Conservation (phyloP, 2,113 vertebrate genomes). For the Ammospiza caudacuta region DNA sequence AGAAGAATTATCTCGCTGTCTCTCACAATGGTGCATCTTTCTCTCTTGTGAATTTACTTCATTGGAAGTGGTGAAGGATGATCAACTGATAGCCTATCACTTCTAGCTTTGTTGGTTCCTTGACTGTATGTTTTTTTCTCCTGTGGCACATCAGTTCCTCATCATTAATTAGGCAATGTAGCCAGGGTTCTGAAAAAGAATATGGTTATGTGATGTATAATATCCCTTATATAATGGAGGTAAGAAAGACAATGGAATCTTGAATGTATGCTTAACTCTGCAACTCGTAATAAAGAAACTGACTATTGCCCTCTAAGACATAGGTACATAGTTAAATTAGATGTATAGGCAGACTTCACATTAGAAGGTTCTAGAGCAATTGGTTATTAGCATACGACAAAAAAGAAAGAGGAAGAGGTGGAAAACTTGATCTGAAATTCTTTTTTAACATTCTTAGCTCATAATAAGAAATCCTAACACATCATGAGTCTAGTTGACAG, state of each 20-base stretch:
- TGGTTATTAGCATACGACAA: not conserved
- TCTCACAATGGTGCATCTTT: not conserved
- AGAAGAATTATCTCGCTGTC: not conserved
- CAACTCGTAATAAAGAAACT: not conserved
- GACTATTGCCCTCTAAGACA: not conserved
- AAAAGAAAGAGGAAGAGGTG: not conserved
- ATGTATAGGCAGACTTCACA: not conserved
- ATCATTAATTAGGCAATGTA: not conserved
- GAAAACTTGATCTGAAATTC: not conserved
- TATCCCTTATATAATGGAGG: not conserved
- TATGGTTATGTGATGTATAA: not conserved
- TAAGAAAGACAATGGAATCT: not conserved
- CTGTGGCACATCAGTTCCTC: not conserved
- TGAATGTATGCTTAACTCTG: not conserved
- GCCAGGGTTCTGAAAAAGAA: not conserved
- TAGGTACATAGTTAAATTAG: not conserved
- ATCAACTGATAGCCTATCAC: rapidly evolving
- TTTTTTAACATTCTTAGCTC: not conserved
- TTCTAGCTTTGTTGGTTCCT: not conserved
- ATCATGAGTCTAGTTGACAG: not conserved
- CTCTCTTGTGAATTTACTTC: not conserved
- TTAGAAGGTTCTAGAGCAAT: not conserved
- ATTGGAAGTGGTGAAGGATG: not conserved
- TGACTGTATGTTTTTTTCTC: not conserved
- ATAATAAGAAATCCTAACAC: not conserved